Evolutionary conservation across 2,888 invertebrate genomes (phyloP).

Genomic region (Rhyacophila evoluta): DNA sequence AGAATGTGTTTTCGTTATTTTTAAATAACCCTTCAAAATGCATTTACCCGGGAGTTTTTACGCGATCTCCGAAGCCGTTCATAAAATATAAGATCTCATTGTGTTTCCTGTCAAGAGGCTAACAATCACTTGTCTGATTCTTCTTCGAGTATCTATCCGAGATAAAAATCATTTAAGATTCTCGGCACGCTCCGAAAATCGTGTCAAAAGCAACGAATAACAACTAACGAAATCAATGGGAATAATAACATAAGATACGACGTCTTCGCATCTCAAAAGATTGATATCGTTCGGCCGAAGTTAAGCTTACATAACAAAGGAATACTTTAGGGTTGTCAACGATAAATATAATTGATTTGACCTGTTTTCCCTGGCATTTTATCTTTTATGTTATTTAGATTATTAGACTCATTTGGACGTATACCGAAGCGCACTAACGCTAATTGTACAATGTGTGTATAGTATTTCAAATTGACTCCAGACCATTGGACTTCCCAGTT

Average conservation of each 20-base stretch:
- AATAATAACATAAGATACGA: constrained; percentile 26
- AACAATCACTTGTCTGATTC: constrained; percentile 41
- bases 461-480: too few species aligned
- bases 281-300: constrained; percentile 12
- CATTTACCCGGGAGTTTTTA: neutral
- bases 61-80: neutral
- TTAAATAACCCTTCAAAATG: neutral
- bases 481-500: too few species aligned
- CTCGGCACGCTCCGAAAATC: constrained; percentile 40
- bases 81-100: constrained; percentile 26
- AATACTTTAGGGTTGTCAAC: neutral
- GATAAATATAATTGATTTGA: too few species aligned
- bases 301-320: neutral
- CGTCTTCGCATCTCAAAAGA: neutral
- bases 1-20: neutral
- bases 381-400: too few species aligned
- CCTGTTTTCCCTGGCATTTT: too few species aligned
- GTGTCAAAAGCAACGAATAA: constrained; percentile 39
- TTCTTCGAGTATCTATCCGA: neutral
- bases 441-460: too few species aligned
- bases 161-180: constrained; percentile 41
- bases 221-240: constrained; percentile 37
- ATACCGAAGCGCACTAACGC: too few species aligned
- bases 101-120: constrained; percentile 36
- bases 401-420: too few species aligned